Evolutionary conservation across 1,140 invertebrate genomes (phyloP).

Genomic region (Neodiprion pinetum): DNA sequence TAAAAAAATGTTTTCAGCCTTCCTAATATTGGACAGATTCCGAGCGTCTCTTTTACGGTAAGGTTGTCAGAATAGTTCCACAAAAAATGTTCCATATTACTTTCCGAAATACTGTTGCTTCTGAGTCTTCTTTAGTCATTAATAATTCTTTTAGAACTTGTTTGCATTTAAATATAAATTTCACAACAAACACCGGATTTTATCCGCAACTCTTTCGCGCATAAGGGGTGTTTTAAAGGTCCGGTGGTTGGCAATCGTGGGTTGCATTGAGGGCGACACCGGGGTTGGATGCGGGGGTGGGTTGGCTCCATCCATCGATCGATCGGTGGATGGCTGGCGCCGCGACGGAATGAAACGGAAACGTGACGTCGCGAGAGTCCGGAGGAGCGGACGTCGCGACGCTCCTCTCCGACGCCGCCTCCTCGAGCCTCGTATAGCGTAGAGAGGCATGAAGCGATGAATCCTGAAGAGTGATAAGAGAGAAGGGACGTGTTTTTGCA

Average conservation of each 20-base stretch:
- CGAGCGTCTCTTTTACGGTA: no score
- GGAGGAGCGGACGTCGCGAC: slow-evolving; percentile 6
- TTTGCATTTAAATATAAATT: no score
- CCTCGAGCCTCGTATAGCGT: background rate
- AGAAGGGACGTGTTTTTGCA: background rate
- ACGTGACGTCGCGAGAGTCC: background rate
- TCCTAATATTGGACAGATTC: no score
- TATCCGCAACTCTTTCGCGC: no score
- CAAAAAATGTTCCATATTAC: no score
- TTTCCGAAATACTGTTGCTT: no score
- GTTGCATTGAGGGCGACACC: background rate
- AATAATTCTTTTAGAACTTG: no score
- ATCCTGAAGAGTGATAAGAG: background rate
- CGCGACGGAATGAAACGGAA: background rate
- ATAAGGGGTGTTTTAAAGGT: background rate
- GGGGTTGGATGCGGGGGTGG: background rate
- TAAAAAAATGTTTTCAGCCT: no score
- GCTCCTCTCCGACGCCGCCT: slow-evolving; percentile 1
- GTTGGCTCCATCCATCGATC: background rate
- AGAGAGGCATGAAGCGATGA: slow-evolving; percentile 1
- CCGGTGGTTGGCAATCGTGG: background rate
- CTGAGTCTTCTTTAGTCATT: no score
- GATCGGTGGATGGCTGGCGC: background rate
- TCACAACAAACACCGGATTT: no score
- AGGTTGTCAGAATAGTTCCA: no score